phyloP scores from a whole-genome alignment of 2,113 vertebrate genomes.

The Siniperca chuatsi region DNA sequence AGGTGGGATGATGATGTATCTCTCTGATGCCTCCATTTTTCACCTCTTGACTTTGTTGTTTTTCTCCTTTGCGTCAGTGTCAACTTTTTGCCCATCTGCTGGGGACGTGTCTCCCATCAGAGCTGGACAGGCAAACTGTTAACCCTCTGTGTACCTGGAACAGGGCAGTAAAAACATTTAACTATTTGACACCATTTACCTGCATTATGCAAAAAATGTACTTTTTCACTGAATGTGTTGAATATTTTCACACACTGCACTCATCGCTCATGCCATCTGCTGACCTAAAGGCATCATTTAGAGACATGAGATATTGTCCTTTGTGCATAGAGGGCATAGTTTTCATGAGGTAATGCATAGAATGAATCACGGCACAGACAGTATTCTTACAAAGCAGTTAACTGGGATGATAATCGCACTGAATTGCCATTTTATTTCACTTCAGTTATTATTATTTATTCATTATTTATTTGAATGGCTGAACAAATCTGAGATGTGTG shows the following conservation, averaged over 20 bases:
- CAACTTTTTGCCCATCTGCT: slow-evolving; percentile 79
- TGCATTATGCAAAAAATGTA: background rate
- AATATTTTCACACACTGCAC: background rate
- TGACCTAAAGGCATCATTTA: background rate
- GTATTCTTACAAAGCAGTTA: background rate
- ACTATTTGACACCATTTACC: background rate
- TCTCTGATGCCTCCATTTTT: slow-evolving; percentile 75
- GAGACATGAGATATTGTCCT: background rate
- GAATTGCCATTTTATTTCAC: background rate
- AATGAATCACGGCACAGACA: background rate
- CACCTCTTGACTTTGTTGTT: slow-evolving; percentile 83
- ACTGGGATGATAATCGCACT: background rate
- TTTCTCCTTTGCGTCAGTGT: slow-evolving; percentile 78
- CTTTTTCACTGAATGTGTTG: background rate
- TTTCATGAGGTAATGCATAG: background rate
- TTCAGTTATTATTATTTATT: background rate
- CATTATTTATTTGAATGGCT: background rate
- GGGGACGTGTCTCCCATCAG: slow-evolving; percentile 59
- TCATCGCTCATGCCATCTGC: background rate
- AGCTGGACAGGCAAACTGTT: slow-evolving; percentile 54
- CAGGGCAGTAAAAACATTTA: background rate
- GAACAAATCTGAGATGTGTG: background rate
- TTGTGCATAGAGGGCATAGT: too few species aligned
- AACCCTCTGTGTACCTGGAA: slow-evolving; percentile 38
- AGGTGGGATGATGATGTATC: slow-evolving; percentile 81